phyloP scores from a whole-genome alignment of 2,888 invertebrate genomes.

The Proisotoma minuta region DNA sequence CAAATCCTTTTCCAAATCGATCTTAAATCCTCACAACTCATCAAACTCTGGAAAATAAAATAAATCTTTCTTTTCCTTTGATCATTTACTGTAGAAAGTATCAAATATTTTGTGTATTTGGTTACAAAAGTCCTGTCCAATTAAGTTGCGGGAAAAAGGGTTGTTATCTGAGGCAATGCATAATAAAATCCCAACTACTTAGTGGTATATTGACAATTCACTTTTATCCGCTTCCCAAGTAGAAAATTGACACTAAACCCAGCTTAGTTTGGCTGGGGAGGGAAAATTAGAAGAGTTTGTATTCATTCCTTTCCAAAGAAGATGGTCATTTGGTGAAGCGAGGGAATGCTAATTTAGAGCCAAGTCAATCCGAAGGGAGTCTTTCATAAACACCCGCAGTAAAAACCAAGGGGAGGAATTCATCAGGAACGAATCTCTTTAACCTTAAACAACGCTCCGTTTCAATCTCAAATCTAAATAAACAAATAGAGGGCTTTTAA shows the following conservation, averaged over 20 bases:
- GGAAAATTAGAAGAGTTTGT: slow-evolving; percentile 11
- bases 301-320: slow-evolving; percentile 1
- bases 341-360: neutral
- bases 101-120: too few species aligned
- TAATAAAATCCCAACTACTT: neutral
- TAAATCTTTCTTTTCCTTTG: too few species aligned
- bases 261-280: neutral
- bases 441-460: too few species aligned
- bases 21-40: slow-evolving; percentile 17
- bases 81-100: too few species aligned
- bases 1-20: slow-evolving; percentile 15
- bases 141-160: too few species aligned
- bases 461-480: slow-evolving; percentile 9
- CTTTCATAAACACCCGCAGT: slow-evolving; percentile 11
- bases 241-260: slow-evolving; percentile 8
- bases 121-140: too few species aligned
- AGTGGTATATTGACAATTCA: neutral
- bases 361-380: slow-evolving; percentile 9
- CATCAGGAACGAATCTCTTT: neutral
- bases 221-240: neutral
- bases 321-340: slow-evolving; percentile 2
- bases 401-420: slow-evolving; percentile 4
- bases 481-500: neutral
- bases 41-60: neutral
- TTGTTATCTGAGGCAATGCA: too few species aligned